Percentiles rank a stretch among this genome's conserved stretches.
Evolutionary conservation across 2,113 vertebrate genomes (phyloP).

Genomic region (Ailurus styani): DNA sequence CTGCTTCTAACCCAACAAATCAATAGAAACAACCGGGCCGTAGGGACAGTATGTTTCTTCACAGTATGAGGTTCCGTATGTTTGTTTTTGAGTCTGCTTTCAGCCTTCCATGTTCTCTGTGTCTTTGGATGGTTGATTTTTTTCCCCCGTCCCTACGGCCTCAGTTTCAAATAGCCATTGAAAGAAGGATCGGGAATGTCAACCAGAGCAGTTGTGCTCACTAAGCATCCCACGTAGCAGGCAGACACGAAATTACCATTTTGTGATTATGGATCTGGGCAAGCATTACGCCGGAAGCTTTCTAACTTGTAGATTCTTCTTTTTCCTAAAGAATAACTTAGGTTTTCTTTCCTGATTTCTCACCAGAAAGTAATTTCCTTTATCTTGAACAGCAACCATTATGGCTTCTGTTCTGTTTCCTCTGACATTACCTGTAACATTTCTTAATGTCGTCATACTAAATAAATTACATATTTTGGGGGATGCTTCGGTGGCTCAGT

Average conservation of each 20-base stretch:
- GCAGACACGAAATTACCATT: neutral
- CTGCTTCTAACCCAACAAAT: neutral
- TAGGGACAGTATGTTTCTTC: neutral
- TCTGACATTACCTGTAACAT: neutral
- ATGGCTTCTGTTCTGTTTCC: neutral
- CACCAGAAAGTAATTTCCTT: slow-evolving; percentile 10
- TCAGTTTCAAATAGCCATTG: neutral
- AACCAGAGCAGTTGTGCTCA: neutral
- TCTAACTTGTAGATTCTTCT: neutral
- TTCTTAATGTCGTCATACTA: neutral
- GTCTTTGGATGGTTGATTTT: neutral
- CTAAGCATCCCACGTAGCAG: neutral
- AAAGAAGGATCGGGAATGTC: neutral
- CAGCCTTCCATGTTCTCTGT: neutral
- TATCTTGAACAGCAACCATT: neutral
- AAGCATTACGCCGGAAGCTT: neutral
- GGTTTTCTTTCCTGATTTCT: neutral
- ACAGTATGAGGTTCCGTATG: neutral
- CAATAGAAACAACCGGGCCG: neutral
- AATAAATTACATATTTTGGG: neutral
- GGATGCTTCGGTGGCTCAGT: no score
- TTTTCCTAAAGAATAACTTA: neutral
- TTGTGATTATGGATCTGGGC: neutral
- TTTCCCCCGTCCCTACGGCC: neutral
- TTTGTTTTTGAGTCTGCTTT: neutral